These are phyloP conservation scores for Myrmophylax atrothorax DNA, from an alignment of 2,113 vertebrate species.

Conservation along the genomic window DNA sequence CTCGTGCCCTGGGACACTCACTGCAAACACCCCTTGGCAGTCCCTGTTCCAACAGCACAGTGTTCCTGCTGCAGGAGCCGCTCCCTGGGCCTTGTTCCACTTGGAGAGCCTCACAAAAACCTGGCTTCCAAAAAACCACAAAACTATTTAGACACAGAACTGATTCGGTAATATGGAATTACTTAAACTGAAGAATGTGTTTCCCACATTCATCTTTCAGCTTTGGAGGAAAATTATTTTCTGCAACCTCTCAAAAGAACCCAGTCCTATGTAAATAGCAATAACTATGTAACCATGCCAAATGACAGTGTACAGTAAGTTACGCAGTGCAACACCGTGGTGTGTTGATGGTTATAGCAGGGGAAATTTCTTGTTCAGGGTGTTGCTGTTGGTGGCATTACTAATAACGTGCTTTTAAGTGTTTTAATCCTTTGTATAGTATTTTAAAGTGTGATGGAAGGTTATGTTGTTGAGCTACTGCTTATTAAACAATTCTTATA, in stretches of 20 bases:
- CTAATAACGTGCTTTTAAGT: background rate
- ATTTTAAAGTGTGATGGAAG: background rate
- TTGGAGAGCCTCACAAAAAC: fast-evolving
- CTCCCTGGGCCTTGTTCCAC: background rate
- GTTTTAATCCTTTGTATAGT: background rate
- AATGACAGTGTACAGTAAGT: background rate
- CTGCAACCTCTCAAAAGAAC: background rate
- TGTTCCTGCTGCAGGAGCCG: background rate
- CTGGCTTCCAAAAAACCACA: background rate
- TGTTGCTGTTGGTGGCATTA: background rate
- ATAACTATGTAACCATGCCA: background rate
- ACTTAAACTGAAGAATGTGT: background rate
- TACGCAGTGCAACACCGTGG: background rate
- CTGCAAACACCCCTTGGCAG: background rate
- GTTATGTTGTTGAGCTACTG: background rate
- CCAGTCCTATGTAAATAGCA: background rate
- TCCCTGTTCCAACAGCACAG: fast-evolving
- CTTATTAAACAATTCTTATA: background rate
- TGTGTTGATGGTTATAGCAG: background rate
- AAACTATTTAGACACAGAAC: background rate
- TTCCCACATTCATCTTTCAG: background rate
- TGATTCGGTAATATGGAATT: background rate
- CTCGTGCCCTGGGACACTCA: background rate
- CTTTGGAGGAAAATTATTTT: background rate
- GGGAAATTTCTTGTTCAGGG: background rate